These are phyloP conservation scores for Notothenia coriiceps DNA, from an alignment of 2,113 vertebrate species.

Conservation along the genomic window DNA sequence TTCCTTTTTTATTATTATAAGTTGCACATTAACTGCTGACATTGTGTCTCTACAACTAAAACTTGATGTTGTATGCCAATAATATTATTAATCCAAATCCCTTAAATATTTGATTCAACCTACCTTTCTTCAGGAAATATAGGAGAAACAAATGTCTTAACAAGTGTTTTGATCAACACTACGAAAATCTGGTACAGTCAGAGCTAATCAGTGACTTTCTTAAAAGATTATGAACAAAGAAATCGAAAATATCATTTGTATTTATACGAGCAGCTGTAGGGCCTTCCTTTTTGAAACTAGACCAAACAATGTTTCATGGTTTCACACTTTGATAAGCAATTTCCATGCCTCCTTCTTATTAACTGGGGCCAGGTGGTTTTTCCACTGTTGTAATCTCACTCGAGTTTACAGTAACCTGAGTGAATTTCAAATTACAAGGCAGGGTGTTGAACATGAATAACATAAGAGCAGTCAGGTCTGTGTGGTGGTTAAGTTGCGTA, in stretches of 20 bases:
- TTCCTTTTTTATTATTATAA: neutral
- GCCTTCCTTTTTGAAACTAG: conserved; percentile 59
- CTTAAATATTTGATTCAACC: neutral
- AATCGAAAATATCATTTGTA: neutral
- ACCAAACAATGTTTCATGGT: conserved; percentile 50
- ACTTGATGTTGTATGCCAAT: neutral
- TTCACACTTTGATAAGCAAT: conserved; percentile 50
- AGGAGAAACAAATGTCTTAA: neutral
- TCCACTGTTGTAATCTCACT: conserved; percentile 29
- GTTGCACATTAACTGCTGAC: no score
- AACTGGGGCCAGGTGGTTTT: neutral
- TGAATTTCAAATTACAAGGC: conserved; percentile 28
- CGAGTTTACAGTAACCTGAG: conserved; percentile 55
- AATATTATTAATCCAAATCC: neutral
- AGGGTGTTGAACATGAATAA: neutral
- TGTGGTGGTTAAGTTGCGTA: neutral
- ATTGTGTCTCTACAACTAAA: neutral
- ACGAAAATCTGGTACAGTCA: neutral
- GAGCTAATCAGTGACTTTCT: neutral
- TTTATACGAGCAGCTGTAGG: conserved; percentile 42
- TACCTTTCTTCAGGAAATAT: neutral
- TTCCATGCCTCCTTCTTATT: conserved; percentile 44
- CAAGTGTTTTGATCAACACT: neutral
- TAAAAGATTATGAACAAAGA: neutral
- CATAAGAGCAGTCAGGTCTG: neutral